Base-by-base conservation (phyloP, 1,140 invertebrate species). In the Agrypnia vestita region DNA sequence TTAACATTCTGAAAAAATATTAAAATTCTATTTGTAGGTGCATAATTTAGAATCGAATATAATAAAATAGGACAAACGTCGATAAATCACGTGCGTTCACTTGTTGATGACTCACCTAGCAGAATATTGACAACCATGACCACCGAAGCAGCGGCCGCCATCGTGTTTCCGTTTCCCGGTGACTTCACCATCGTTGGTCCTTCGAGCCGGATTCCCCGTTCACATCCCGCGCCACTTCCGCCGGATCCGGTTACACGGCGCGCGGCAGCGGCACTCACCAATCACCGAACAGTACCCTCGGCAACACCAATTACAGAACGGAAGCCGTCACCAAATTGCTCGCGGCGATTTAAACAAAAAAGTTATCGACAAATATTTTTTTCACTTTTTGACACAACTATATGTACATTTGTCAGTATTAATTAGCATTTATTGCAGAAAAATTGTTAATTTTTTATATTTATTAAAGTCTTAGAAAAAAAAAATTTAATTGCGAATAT, bases 191-290 rank as follows among this genome's bases (percentile, higher is more conserved):
- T 49, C n/a, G 49, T 62, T 56, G 53, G 49, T 55, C 71, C 43
- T 56, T 56, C 13, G 25, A 43, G 12, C 51, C 25, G 71, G 51
- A 56, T 35, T 35, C 35, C 71, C 71, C 25, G 51, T 44, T 74
- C 71, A 74, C 71, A 74, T 74, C 71, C 71, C 71, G 53, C 51
- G 21, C 59, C 56, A 76, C 74, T 64, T 61, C 56, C 74, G 56
- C 56, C 74, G 49, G 49, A 76, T 76, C 74, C 55, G 43, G 44
- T 76, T 76, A 62, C 74, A 46, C 72, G 55, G 51, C n/a, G 8
- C 46, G 19, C 6, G 43, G 35, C 12, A 11, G 8, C 12, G 12
- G 47, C 19, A 72, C 44, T 49, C 43, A 51, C 51, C 47, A 35
- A 51, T 25, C 46, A 71, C 46, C 59, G 17, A 62, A 56, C 15